phyloP scores from a whole-genome alignment of 2,113 vertebrate genomes.

The Macquaria australasica region DNA sequence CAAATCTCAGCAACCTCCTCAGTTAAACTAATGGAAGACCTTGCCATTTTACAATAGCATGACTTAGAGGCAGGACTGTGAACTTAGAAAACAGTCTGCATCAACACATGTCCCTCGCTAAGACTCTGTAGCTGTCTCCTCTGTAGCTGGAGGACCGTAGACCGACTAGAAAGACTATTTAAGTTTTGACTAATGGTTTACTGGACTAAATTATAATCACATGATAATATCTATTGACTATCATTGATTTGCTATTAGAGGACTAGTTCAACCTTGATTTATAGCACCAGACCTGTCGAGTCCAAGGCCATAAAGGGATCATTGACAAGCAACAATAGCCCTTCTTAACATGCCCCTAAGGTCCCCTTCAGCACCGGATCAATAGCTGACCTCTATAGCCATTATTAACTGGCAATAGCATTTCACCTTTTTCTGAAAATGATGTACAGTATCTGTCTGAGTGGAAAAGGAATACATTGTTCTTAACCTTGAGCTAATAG shows the following conservation, averaged over 20 bases:
- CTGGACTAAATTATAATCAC: conserved; percentile 75
- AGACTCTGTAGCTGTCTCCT: conserved; percentile 7
- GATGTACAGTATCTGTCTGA: conserved; percentile 70
- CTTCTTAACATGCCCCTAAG: conserved; percentile 77
- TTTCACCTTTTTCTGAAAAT: conserved; percentile 68
- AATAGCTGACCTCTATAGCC: conserved; percentile 78
- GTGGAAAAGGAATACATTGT: conserved; percentile 39
- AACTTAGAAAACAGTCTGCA: conserved; percentile 28
- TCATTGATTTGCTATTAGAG: conserved; percentile 80
- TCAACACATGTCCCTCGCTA: conserved; percentile 10
- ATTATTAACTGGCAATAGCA: conserved; percentile 74
- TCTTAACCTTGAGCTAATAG: conserved; percentile 61
- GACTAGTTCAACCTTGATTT: conserved; percentile 81
- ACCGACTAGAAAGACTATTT: conserved; percentile 38
- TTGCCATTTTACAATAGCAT: conserved; percentile 55
- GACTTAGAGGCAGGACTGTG: conserved; percentile 39
- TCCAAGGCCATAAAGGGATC: conserved; percentile 79
- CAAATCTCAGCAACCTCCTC: conserved; percentile 67
- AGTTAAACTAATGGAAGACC: conserved; percentile 74
- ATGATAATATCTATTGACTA: conserved; percentile 80
- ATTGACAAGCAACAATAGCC: conserved; percentile 81
- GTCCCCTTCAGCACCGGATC: conserved; percentile 78
- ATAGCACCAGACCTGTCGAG: conserved; percentile 65
- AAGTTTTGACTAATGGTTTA: conserved; percentile 71
- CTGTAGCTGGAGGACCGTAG: background rate